phyloP scores from a whole-genome alignment of 2,113 vertebrate genomes.

The Actenoides hombroni region DNA sequence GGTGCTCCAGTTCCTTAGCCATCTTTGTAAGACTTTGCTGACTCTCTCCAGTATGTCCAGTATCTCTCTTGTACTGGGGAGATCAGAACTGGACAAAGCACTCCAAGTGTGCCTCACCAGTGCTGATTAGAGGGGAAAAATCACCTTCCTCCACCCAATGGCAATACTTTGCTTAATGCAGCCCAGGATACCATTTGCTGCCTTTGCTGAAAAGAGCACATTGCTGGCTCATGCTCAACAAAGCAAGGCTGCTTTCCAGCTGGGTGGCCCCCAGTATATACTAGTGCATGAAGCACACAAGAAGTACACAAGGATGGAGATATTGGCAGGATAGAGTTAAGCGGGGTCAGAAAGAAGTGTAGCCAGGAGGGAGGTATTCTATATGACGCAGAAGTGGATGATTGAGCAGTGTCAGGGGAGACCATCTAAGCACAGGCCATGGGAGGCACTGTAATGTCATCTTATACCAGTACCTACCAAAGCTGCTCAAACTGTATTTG shows the following conservation, averaged over 20 bases:
- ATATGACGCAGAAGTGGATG: neutral
- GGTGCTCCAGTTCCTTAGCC: no score
- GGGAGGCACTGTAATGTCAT: neutral
- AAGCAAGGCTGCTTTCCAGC: neutral
- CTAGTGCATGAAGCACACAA: neutral
- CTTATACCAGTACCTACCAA: neutral
- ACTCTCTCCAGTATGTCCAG: neutral
- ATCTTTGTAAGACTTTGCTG: neutral
- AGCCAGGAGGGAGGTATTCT: neutral
- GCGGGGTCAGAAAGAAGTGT: neutral
- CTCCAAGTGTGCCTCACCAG: neutral
- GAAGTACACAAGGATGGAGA: neutral
- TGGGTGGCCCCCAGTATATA: neutral
- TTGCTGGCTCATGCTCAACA: neutral
- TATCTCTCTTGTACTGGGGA: neutral
- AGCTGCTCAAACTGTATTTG: neutral
- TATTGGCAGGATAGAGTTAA: neutral
- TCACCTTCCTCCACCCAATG: fast-evolving
- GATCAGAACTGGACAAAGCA: neutral
- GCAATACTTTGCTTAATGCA: neutral
- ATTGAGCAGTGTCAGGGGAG: neutral
- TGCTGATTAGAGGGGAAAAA: neutral
- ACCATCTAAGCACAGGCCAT: fast-evolving
- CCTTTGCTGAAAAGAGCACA: neutral
- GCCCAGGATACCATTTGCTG: neutral